phyloP scores from a whole-genome alignment of 2,797 vertebrate genomes.

The Vultur gryphus region DNA sequence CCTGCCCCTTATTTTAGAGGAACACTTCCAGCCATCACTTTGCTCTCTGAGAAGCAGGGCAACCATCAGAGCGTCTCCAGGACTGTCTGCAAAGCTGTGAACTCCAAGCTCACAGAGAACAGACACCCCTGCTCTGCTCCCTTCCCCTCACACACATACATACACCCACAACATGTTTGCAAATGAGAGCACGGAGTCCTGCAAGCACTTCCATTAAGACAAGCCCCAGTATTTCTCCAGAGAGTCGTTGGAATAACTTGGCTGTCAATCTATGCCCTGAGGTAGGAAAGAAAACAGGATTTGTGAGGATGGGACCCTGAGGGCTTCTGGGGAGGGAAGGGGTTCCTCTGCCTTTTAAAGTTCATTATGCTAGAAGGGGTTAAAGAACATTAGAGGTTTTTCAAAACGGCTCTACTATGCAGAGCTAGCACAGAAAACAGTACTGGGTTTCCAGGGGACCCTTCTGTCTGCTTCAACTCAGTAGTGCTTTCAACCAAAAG shows the following conservation, averaged over 20 bases:
- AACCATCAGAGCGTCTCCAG: not conserved
- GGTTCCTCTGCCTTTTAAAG: not conserved
- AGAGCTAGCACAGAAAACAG: not conserved
- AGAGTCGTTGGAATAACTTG: not conserved
- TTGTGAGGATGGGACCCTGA: not conserved
- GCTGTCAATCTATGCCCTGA: not conserved
- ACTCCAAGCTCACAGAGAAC: not conserved
- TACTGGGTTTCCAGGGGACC: not conserved
- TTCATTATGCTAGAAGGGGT: not conserved
- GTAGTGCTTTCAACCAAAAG: not conserved
- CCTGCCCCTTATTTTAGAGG: not conserved
- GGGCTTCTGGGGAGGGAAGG: not conserved
- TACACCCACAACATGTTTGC: not conserved
- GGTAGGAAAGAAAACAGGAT: not conserved
- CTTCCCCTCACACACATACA: not conserved
- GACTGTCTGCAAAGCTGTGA: not conserved
- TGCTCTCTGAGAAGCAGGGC: not conserved
- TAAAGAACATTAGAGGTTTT: not conserved
- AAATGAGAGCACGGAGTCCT: not conserved
- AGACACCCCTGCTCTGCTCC: not conserved
- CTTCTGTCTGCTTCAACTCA: not conserved
- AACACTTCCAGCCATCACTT: not conserved
- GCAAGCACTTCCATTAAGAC: not conserved
- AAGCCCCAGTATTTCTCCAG: not conserved
- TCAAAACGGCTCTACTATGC: not conserved